Conservation (phyloP, 2,888 invertebrate genomes). For the Callimorpha dominula region DNA sequence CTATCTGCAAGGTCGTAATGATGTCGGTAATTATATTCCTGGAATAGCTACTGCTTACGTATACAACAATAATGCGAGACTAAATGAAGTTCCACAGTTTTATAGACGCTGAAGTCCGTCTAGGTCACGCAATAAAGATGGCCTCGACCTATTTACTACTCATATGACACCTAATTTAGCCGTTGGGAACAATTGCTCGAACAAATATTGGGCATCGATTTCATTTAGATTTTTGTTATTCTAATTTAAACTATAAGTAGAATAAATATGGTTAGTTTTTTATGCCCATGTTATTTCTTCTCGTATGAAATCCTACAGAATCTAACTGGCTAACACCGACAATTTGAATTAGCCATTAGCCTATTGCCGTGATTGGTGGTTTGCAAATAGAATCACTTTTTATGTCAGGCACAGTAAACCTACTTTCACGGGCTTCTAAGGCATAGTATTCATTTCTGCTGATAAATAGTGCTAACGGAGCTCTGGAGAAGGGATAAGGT, state of each 20-base stretch:
- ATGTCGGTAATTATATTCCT: slow-evolving; percentile 34
- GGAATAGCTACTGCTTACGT: slow-evolving; percentile 29
- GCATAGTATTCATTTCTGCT: neutral
- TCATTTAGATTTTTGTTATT: slow-evolving; percentile 20
- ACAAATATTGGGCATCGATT: slow-evolving; percentile 44
- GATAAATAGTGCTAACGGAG: neutral
- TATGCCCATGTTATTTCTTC: neutral
- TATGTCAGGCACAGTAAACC: neutral
- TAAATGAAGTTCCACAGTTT: slow-evolving; percentile 50
- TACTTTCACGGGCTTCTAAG: neutral
- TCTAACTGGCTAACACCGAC: too few species aligned
- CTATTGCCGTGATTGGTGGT: neutral
- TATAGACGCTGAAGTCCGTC: slow-evolving; percentile 54
- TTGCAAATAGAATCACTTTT: neutral
- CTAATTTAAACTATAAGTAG: slow-evolving; percentile 27
- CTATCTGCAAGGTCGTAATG: slow-evolving; percentile 19
- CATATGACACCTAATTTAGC: slow-evolving; percentile 69
- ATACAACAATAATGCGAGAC: slow-evolving; percentile 48
- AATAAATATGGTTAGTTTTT: neutral
- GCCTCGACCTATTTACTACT: slow-evolving; percentile 77
- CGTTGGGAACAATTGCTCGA: slow-evolving; percentile 67
- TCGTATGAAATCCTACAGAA: neutral
- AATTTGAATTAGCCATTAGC: neutral
- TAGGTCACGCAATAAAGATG: slow-evolving; percentile 62
- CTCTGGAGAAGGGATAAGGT: neutral